phyloP scores from a whole-genome alignment of 2,113 vertebrate genomes.

The Neolamprologus falcicula region DNA sequence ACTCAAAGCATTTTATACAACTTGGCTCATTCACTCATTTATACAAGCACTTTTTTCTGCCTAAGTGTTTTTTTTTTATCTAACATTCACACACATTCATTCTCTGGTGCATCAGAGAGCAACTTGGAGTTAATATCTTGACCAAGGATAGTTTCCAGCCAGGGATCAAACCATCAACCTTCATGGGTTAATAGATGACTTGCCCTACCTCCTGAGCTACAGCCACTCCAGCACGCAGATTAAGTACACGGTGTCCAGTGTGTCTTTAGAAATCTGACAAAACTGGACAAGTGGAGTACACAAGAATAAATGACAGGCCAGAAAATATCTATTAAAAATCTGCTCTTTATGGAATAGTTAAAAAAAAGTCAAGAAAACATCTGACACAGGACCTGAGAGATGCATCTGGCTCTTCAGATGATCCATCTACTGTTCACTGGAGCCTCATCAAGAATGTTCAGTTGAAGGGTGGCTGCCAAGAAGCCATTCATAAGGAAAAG shows the following conservation, averaged over 20 bases:
- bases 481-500: background rate
- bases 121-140: background rate
- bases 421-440: background rate
- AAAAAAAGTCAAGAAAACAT: background rate
- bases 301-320: background rate
- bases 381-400: background rate
- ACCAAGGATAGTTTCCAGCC: background rate
- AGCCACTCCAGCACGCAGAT: accelerated
- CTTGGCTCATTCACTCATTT: background rate
- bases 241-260: background rate
- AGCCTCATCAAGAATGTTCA: background rate
- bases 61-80: background rate
- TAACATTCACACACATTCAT: background rate
- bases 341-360: background rate
- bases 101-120: background rate
- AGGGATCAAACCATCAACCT: background rate
- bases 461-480: background rate
- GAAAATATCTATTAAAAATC: background rate
- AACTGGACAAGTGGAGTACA: background rate
- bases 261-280: background rate
- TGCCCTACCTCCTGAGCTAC: background rate
- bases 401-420: background rate
- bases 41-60: background rate
- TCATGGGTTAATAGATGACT: background rate
- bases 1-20: background rate